Evolutionary conservation across 2,888 invertebrate species (phyloP).

Genomic region (Bellardia bayeri): DNA sequence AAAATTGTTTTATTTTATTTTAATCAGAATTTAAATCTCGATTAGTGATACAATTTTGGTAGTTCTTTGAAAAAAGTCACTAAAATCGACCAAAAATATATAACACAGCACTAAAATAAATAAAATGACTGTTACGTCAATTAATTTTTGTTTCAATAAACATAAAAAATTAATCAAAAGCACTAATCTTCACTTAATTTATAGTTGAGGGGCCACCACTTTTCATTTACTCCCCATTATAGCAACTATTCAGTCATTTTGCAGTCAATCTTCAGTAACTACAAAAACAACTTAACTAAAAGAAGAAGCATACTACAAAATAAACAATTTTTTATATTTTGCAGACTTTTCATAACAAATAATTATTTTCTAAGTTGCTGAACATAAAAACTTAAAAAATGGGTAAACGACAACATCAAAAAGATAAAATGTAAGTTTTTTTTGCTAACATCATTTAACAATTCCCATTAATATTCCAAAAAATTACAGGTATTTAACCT

Average conservation of each 20-base stretch:
- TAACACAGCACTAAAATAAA: too few species aligned
- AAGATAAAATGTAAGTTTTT: slow-evolving; percentile 93
- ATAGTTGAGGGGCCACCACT: too few species aligned
- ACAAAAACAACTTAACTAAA: background rate
- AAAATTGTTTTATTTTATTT: too few species aligned
- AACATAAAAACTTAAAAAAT: slow-evolving; percentile 85
- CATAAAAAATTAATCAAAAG: too few species aligned
- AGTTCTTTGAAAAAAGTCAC: too few species aligned
- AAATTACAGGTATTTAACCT: slow-evolving; percentile 81
- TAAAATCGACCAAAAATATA: too few species aligned
- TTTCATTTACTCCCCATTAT: background rate
- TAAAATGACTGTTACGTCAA: too few species aligned
- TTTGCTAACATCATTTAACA: background rate
- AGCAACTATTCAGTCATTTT: background rate
- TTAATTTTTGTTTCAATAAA: too few species aligned
- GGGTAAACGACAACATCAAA: slow-evolving; percentile 97
- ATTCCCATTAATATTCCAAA: background rate
- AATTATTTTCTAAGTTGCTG: background rate
- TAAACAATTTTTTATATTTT: slow-evolving; percentile 50
- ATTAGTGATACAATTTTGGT: too few species aligned
- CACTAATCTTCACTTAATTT: too few species aligned
- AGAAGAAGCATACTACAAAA: slow-evolving; percentile 57
- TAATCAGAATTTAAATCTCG: too few species aligned
- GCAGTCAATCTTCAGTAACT: slow-evolving; percentile 26
- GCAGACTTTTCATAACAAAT: background rate